A percentile compares a stretch with the other conserved stretches of the same genome.
Evolutionary conservation across 2,113 vertebrate species (phyloP).

Genomic region (Irena cyanogastra): DNA sequence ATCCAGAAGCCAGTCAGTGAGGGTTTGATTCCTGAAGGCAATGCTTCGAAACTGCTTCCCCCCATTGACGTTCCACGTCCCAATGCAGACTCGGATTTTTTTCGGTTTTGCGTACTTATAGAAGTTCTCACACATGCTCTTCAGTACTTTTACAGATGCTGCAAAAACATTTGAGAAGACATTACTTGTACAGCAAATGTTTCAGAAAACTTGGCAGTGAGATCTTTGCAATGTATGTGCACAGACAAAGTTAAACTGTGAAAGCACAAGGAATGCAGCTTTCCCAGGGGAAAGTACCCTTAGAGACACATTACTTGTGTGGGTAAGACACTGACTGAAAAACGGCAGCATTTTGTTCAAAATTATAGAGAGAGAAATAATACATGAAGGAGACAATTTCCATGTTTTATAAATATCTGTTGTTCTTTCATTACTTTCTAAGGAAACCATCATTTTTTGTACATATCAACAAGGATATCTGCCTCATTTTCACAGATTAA

Average conservation of each 20-base stretch:
- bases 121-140: slow-evolving; percentile 95
- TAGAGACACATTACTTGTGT: neutral
- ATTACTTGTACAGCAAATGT: neutral
- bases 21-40: slow-evolving; percentile 95
- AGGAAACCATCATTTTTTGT: neutral
- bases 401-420: neutral
- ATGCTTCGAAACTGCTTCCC: slow-evolving; percentile 98
- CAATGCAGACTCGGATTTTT: slow-evolving; percentile 86
- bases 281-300: neutral
- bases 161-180: slow-evolving; percentile 18
- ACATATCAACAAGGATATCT: neutral
- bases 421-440: neutral
- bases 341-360: neutral
- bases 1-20: slow-evolving; percentile 96
- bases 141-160: slow-evolving; percentile 93
- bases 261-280: neutral
- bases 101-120: slow-evolving; percentile 90
- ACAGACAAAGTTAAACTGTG: neutral
- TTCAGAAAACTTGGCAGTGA: neutral
- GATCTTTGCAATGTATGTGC: neutral
- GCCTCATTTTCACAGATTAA: neutral
- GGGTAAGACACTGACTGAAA: neutral
- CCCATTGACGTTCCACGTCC: slow-evolving; percentile 97
- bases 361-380: neutral
- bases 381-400: neutral